Evolutionary conservation across 2,797 vertebrate species (phyloP).

Genomic region (Platalea minor): DNA sequence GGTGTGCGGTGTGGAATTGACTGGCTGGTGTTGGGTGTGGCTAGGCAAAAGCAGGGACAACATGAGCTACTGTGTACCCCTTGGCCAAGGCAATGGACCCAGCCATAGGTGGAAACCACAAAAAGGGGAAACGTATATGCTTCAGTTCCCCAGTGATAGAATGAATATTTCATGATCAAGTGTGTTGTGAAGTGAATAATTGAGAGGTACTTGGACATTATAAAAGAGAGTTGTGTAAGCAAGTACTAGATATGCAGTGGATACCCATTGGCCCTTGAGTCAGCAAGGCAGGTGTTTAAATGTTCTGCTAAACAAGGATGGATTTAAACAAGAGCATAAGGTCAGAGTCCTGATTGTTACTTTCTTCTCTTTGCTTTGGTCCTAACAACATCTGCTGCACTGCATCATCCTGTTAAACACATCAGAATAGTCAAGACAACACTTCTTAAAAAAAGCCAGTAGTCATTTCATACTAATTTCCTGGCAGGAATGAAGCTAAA

Average conservation of each 20-base stretch:
- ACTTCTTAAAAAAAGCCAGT: neutral
- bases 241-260: neutral
- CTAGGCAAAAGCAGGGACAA: neutral
- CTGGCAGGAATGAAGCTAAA: neutral
- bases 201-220: neutral
- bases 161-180: neutral
- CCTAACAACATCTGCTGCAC: neutral
- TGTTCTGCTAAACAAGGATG: neutral
- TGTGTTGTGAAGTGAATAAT: neutral
- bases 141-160: neutral
- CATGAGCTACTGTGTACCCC: neutral
- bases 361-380: neutral
- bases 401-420: neutral
- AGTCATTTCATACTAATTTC: constrained; percentile 19
- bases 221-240: neutral
- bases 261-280: neutral
- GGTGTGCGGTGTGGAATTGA: neutral
- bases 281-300: neutral
- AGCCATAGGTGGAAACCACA: neutral
- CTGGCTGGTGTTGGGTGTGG: neutral
- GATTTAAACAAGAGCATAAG: neutral
- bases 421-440: neutral
- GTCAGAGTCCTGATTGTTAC: neutral
- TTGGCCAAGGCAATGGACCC: neutral
- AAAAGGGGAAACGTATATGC: neutral